A percentile compares a stretch with the other conserved stretches of the same genome.
phyloP scores from a whole-genome alignment of 2,888 invertebrate genomes.

The Argyra leucocephala region DNA sequence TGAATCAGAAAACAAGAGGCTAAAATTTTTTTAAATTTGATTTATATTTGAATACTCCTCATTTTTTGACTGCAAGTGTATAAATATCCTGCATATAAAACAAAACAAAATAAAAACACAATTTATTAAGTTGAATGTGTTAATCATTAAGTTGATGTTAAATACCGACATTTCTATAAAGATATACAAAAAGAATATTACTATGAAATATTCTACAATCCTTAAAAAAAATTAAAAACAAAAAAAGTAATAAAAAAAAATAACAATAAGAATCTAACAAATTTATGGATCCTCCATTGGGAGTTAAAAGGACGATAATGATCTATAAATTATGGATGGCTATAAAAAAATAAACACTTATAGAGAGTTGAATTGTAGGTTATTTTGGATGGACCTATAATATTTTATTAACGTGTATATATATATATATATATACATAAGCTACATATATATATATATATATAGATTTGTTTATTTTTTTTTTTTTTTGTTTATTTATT shows the following conservation, averaged over 20 bases:
- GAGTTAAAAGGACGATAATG: constrained; percentile 6
- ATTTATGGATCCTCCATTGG: constrained; percentile 4
- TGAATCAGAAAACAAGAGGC: no score
- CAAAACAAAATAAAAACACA: background rate
- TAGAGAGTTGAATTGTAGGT: background rate
- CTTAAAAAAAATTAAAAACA: background rate
- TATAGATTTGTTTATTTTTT: no score
- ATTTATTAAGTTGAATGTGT: constrained; percentile 3
- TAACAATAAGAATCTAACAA: background rate
- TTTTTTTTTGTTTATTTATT: no score
- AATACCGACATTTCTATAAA: background rate
- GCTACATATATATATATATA: no score
- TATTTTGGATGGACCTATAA: background rate
- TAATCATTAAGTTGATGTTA: constrained; percentile 6
- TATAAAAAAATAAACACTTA: constrained; percentile 1
- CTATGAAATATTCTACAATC: background rate
- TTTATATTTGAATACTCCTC: no score
- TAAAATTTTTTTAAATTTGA: no score
- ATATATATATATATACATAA: background rate
- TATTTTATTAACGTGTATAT: background rate
- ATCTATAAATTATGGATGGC: background rate
- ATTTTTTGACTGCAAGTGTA: no score
- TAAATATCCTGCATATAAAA: no score
- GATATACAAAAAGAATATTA: background rate
- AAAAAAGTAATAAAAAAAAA: background rate